Evolutionary conservation across 2,888 invertebrate genomes (phyloP), one percentile per base, ranked within the genome.

Genomic region (Antheraea assamensis): DNA sequence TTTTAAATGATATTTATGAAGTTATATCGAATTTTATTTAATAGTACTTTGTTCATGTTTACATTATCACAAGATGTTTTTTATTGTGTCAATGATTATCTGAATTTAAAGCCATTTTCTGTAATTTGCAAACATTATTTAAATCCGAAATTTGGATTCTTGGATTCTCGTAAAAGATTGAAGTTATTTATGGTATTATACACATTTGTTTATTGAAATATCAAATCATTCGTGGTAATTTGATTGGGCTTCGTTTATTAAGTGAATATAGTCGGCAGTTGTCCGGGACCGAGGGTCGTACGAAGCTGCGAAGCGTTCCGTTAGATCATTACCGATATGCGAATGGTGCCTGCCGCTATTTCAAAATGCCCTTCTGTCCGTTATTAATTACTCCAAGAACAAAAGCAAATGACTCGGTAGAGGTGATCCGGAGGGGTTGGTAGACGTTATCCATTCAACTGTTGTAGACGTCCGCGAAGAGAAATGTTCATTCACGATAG

Each of bases 401-500:
- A 94, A 94, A 94, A 93, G 94, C 94, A 94, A 94, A 94, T 94
- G 94, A 93, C 93, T 93, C 87, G 89, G 90, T 91, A 87, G 92
- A 93, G 94, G 94, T 94, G 94, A 94, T 94, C 92, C 92, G 87
- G 86, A 89, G 92, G 87, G 83, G 92, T 90, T 92, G 92, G 92
- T 88, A 92, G 91, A 89, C 91, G 92, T 92, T 93, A 93, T 93
- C 93, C 93, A 93, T 94, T 93, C 92, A 93, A 84, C 87, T 88
- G 87, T 87, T 88, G 88, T 90, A 92, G 93, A 93, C 93, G 92
- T 92, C 91, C 91, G 89, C 89, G 87, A 92, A 93, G 94, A 93
- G 94, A 93, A 93, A 94, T 94, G 93, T 93, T 93, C 93, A 92
- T 93, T 93, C 92, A 92, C 92, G 93, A 93, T 94, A 93, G 92